A percentile compares a stretch with the other conserved stretches of the same genome.
Evolutionary conservation across 2,888 invertebrate species (phyloP).

Genomic region (Drosophila demipolita): DNA sequence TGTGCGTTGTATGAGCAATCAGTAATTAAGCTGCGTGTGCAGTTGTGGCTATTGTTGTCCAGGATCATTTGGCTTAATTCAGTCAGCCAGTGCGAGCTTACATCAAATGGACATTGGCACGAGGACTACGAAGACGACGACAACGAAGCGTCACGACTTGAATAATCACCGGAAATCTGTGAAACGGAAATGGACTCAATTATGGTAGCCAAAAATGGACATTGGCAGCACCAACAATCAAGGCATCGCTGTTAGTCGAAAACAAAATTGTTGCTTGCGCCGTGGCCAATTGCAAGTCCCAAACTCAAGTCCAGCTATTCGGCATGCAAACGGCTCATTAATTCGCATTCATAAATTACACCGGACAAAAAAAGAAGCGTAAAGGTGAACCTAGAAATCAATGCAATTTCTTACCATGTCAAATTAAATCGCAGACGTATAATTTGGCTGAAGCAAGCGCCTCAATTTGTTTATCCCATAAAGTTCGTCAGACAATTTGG

Average conservation of each 20-base stretch:
- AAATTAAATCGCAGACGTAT: constrained; percentile 5
- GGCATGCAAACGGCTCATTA: constrained; percentile 77
- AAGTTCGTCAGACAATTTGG: constrained; percentile 51
- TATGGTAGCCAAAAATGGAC: constrained; percentile 74
- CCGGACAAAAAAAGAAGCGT: constrained; percentile 32
- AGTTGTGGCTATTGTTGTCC: constrained; percentile 19
- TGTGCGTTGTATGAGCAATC: constrained; percentile 5
- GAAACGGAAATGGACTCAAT: constrained; percentile 75
- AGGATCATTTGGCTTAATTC: constrained; percentile 73
- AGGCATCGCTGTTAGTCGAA: constrained; percentile 64
- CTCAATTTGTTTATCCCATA: constrained; percentile 14
- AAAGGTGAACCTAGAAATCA: constrained; percentile 65
- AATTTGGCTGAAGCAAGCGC: neutral
- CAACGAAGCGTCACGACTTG: constrained; percentile 20
- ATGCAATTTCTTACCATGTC: constrained; percentile 53
- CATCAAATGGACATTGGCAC: constrained; percentile 50
- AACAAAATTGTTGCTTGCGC: constrained; percentile 54
- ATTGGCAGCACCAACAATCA: constrained; percentile 29
- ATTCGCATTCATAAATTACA: constrained; percentile 76
- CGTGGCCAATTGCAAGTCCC: constrained; percentile 20
- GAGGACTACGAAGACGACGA: neutral
- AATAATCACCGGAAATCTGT: constrained; percentile 80
- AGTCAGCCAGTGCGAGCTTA: constrained; percentile 51
- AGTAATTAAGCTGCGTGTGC: constrained; percentile 73
- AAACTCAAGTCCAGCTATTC: constrained; percentile 45